A percentile compares a stretch with the other conserved stretches of the same genome.
Conservation (phyloP, 1,140 invertebrate species). For the Magallana angulata region DNA sequence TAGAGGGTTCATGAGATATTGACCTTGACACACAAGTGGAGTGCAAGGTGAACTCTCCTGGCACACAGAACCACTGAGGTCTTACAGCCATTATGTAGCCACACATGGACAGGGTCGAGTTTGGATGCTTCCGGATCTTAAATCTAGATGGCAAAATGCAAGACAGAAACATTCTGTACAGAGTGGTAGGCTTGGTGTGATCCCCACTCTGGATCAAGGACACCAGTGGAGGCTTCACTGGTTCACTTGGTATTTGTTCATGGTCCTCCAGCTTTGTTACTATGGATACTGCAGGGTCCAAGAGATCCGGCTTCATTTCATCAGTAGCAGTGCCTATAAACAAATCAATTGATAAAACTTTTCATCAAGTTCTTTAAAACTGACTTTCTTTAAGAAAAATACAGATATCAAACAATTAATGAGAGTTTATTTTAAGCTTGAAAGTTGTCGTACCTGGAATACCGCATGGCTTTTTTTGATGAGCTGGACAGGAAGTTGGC, state of each 20-base stretch:
- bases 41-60: constrained; percentile 5
- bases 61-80: neutral
- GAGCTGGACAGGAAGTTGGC: neutral
- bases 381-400: too few relatives aligned
- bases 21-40: neutral
- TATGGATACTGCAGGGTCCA: constrained; percentile 59
- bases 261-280: constrained; percentile 70
- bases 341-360: too few relatives aligned
- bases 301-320: constrained; percentile 15
- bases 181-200: neutral
- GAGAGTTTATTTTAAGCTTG: too few relatives aligned
- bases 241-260: constrained; percentile 68
- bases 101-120: neutral
- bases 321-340: neutral
- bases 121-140: neutral
- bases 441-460: neutral
- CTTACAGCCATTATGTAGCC: neutral
- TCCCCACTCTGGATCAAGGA: constrained; percentile 48
- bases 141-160: neutral
- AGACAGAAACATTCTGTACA: constrained; percentile 2
- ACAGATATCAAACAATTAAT: too few relatives aligned
- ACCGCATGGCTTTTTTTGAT: neutral
- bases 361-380: too few relatives aligned
- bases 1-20: neutral
- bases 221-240: constrained; percentile 46